Percentiles rank a stretch among this genome's conserved stretches.
These are phyloP conservation scores for Scolanthus callimorphus DNA, from an alignment of 92 coral and sea anemone species.

Conservation along the genomic window DNA sequence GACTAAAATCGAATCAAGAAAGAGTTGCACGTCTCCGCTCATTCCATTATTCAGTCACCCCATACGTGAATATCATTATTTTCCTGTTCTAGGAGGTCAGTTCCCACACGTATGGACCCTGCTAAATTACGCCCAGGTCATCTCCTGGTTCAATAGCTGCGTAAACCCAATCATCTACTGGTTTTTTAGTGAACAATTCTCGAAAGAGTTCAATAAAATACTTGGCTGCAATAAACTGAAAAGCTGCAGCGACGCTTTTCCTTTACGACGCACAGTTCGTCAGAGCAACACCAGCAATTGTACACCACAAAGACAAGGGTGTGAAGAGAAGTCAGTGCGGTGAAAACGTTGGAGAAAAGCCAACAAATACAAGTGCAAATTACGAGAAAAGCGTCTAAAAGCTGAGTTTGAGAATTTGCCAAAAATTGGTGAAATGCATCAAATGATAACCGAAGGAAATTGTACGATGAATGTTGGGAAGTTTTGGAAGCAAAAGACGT, in stretches of 20 bases:
- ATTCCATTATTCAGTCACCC: too few species aligned
- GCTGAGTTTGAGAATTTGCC: too few species aligned
- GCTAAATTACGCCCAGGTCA: constrained; percentile 47
- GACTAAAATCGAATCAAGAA: too few species aligned
- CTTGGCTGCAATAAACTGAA: constrained; percentile 71
- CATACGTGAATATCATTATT: too few species aligned
- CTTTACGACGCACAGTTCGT: constrained; percentile 60
- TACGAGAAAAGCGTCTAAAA: too few species aligned
- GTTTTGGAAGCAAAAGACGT: too few species aligned
- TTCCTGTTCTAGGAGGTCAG: too few species aligned
- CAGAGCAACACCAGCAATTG: constrained; percentile 47
- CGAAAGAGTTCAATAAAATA: constrained; percentile 84
- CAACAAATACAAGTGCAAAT: not conserved
- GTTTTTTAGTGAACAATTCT: constrained; percentile 91
- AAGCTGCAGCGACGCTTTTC: constrained; percentile 55
- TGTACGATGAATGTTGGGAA: too few species aligned
- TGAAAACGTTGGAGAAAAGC: not conserved
- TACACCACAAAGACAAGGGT: not conserved
- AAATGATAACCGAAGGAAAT: too few species aligned
- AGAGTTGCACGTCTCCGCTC: too few species aligned
- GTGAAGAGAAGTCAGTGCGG: not conserved
- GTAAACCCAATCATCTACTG: constrained; percentile 95
- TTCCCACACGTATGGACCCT: constrained; percentile 5
- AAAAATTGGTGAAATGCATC: too few species aligned
- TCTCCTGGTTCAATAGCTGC: constrained; percentile 88